These are phyloP conservation scores for Julus scandinavius DNA, from an alignment of 2,888 invertebrate species.

Conservation along the genomic window DNA sequence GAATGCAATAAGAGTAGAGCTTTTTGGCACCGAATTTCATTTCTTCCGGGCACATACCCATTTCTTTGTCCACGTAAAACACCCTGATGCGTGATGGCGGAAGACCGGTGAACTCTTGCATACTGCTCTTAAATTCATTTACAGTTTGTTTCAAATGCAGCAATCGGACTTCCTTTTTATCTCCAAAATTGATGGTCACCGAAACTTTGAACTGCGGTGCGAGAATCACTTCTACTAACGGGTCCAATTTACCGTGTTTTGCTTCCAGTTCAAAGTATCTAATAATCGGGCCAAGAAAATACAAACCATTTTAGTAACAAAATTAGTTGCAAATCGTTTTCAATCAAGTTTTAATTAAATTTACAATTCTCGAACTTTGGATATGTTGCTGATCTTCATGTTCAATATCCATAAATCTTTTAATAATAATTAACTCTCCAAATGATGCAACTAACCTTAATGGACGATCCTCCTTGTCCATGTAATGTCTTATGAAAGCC, in stretches of 20 bases:
- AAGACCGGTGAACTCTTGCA: slow-evolving; percentile 61
- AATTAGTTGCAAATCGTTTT: too few species aligned
- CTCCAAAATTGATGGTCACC: slow-evolving; percentile 83
- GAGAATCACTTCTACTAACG: slow-evolving; percentile 87
- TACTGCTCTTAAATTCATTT: slow-evolving; percentile 71
- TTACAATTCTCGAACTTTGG: too few species aligned
- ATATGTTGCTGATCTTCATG: too few species aligned
- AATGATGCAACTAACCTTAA: slow-evolving; percentile 72
- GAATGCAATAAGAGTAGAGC: slow-evolving; percentile 89
- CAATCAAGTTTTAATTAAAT: too few species aligned
- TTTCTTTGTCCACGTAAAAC: slow-evolving; percentile 84
- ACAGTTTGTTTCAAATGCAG: slow-evolving; percentile 81
- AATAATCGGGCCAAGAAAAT: neutral
- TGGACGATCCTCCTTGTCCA: slow-evolving; percentile 86
- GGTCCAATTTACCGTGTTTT: slow-evolving; percentile 89
- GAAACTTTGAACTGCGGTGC: slow-evolving; percentile 76
- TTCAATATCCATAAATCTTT: too few species aligned
- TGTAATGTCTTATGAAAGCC: slow-evolving; percentile 90
- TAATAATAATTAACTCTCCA: too few species aligned
- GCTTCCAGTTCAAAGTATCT: slow-evolving; percentile 80
- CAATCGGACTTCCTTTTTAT: slow-evolving; percentile 68
- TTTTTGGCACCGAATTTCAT: slow-evolving; percentile 90
- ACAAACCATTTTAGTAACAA: neutral
- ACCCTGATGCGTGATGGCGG: slow-evolving; percentile 68
- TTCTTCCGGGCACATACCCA: slow-evolving; percentile 80